Conservation (phyloP, 2,113 vertebrate genomes). For the Crotalus viridis region DNA sequence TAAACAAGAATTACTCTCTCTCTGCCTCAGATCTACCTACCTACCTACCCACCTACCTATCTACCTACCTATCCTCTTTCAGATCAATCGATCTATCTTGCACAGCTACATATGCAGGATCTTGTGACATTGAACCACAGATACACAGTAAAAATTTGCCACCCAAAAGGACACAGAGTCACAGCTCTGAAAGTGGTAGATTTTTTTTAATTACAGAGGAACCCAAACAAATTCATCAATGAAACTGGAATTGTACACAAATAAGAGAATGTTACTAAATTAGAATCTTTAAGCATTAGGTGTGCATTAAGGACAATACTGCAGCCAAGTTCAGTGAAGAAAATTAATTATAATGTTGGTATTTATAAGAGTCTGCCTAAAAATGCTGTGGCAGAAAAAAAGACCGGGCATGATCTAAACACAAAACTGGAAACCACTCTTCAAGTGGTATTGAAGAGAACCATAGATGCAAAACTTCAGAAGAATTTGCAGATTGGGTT, state of each 20-base stretch:
- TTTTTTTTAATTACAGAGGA: background rate
- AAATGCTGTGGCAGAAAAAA: background rate
- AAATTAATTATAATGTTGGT: background rate
- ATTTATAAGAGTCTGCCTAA: background rate
- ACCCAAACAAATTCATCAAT: background rate
- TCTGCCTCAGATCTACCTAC: background rate
- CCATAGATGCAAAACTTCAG: background rate
- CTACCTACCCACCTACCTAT: too few species aligned
- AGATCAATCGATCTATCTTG: too few species aligned
- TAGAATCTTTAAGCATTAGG: background rate
- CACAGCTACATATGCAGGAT: background rate
- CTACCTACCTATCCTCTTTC: too few species aligned
- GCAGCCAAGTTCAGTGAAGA: background rate
- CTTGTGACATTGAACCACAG: background rate
- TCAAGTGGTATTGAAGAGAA: background rate
- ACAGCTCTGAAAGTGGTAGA: background rate
- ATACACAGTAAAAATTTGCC: background rate
- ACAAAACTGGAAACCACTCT: background rate
- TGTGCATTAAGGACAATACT: background rate
- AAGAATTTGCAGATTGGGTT: background rate
- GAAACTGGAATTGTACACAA: background rate
- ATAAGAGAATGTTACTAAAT: background rate
- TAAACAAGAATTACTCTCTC: background rate
- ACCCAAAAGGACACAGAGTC: background rate
- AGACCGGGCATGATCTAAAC: background rate